Evolutionary conservation across 2,113 vertebrate genomes (phyloP).

Genomic region (Podocnemis expansa): DNA sequence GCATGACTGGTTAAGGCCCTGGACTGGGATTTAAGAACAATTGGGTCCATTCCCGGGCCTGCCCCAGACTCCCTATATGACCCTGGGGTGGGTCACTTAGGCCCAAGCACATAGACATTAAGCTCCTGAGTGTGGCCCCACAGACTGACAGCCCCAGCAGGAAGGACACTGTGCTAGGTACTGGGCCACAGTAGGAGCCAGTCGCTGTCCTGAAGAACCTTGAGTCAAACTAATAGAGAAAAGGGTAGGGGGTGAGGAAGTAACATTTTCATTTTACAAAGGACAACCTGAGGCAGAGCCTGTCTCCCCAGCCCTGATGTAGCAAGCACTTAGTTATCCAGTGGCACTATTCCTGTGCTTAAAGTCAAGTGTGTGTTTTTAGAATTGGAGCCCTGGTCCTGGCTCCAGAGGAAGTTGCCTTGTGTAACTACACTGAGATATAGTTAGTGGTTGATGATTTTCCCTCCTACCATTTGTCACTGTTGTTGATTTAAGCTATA

Average conservation of each 20-base stretch:
- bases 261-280: background rate
- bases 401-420: background rate
- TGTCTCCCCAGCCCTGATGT: too few species aligned
- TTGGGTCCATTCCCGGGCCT: background rate
- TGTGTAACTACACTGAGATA: background rate
- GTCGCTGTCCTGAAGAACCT: background rate
- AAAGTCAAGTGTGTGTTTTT: background rate
- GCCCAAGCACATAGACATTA: background rate
- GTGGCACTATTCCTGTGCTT: background rate
- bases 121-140: background rate
- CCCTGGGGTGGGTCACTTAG: background rate
- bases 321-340: background rate
- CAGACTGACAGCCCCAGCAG: background rate
- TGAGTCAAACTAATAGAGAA: background rate
- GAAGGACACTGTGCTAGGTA: background rate
- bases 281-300: too few species aligned
- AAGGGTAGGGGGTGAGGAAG: background rate
- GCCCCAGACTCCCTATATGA: background rate
- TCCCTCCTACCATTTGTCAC: background rate
- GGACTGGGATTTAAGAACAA: background rate
- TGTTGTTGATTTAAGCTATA: background rate
- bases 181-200: background rate
- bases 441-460: background rate
- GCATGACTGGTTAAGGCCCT: background rate
- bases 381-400: background rate